Evolutionary conservation across 2,888 invertebrate genomes (phyloP).

Genomic region (Nemotelus nigrinus): DNA sequence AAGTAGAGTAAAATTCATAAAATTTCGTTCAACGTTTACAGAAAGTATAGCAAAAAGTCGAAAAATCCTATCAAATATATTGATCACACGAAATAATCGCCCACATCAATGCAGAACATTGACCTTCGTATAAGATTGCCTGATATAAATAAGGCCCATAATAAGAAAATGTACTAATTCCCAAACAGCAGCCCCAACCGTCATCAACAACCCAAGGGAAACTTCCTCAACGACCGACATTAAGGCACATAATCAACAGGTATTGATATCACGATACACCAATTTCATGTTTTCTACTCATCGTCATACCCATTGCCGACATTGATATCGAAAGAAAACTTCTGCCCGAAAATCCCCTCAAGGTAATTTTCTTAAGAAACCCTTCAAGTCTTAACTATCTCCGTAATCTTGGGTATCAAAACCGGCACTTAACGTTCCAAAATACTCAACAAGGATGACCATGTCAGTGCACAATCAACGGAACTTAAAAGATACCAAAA

Average conservation of each 20-base stretch:
- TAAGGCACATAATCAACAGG: slow-evolving; percentile 43
- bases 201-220: background rate
- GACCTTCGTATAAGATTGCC: background rate
- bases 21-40: no score
- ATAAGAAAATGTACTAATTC: slow-evolving; percentile 28
- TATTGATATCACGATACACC: slow-evolving; percentile 43
- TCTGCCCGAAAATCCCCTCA: slow-evolving; percentile 39
- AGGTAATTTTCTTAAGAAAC: slow-evolving; percentile 44
- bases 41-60: no score
- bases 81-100: no score
- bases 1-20: no score
- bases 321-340: slow-evolving; percentile 23
- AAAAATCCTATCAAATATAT: no score
- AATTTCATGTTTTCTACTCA: slow-evolving; percentile 41
- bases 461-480: slow-evolving; percentile 43
- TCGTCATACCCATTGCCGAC: slow-evolving; percentile 3
- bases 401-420: slow-evolving; percentile 44
- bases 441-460: slow-evolving; percentile 43
- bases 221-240: slow-evolving; percentile 27
- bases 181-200: background rate
- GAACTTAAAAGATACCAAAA: slow-evolving; percentile 41
- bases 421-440: slow-evolving; percentile 43
- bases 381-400: slow-evolving; percentile 44
- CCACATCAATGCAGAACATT: background rate
- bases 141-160: slow-evolving; percentile 1